A percentile compares a stretch with the other conserved stretches of the same genome.
Evolutionary conservation across 2,113 vertebrate genomes (phyloP).

Genomic region (Athene noctua): DNA sequence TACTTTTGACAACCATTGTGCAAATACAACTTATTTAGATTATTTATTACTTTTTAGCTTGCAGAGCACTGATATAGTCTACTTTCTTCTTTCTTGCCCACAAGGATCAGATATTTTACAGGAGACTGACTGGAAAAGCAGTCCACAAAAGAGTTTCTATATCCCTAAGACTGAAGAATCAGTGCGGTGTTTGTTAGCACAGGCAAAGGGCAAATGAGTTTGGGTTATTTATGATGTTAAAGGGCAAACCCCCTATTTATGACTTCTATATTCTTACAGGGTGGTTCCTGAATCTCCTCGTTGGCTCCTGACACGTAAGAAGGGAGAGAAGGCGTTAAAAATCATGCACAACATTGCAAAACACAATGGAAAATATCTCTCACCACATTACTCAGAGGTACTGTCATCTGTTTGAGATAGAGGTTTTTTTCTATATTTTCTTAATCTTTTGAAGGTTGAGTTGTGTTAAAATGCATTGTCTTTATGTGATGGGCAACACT

Average conservation of each 20-base stretch:
- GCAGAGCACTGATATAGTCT: not conserved
- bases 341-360: constrained; percentile 86
- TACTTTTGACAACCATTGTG: not conserved
- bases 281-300: constrained; percentile 92
- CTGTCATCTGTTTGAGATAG: not conserved
- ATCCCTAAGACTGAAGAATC: not conserved
- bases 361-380: constrained; percentile 83
- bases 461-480: not conserved
- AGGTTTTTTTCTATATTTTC: not conserved
- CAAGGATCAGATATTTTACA: not conserved
- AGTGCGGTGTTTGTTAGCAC: not conserved
- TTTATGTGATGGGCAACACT: not conserved
- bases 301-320: constrained; percentile 92
- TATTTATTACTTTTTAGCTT: not conserved
- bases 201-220: not conserved
- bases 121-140: not conserved
- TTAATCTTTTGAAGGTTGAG: not conserved
- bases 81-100: not conserved
- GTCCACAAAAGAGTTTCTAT: not conserved
- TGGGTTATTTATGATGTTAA: not conserved
- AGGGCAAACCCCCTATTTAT: not conserved
- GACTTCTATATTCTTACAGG: constrained; percentile 70
- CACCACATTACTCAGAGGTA: constrained; percentile 83
- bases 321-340: constrained; percentile 78
- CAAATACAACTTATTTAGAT: not conserved